Evolutionary conservation across 1,140 invertebrate genomes (phyloP).

Genomic region (Drosophila fuyamai): DNA sequence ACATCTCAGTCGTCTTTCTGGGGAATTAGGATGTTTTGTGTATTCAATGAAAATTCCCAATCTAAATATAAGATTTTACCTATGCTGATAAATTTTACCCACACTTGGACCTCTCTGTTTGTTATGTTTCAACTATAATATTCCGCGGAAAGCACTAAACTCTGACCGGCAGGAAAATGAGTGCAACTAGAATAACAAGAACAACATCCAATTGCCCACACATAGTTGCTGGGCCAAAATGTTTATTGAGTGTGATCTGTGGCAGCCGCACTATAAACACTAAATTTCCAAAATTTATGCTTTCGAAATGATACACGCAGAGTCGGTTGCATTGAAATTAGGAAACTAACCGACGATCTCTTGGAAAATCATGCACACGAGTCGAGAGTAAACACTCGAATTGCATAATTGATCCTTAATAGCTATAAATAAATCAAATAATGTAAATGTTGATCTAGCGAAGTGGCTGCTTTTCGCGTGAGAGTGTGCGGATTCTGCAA

Average conservation of each 20-base stretch:
- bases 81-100: constrained; percentile 26
- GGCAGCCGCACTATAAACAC: constrained; percentile 63
- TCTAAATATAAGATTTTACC: constrained; percentile 52
- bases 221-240: constrained; percentile 59
- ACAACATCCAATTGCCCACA: constrained; percentile 2
- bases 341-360: neutral
- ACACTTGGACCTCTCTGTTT: constrained; percentile 41
- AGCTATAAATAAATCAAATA: constrained; percentile 58
- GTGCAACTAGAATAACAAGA: constrained; percentile 32
- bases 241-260: constrained; percentile 74
- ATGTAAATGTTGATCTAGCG: constrained; percentile 50
- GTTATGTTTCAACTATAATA: constrained; percentile 70
- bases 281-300: constrained; percentile 63
- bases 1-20: constrained; percentile 4
- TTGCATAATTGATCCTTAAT: constrained; percentile 74
- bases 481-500: constrained; percentile 22
- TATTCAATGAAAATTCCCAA: constrained; percentile 34
- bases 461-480: constrained; percentile 13
- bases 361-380: constrained; percentile 35
- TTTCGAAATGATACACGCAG: constrained; percentile 59
- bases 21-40: constrained; percentile 20
- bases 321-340: constrained; percentile 21
- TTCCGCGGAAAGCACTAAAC: constrained; percentile 69
- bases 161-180: constrained; percentile 31
- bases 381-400: constrained; percentile 44